Evolutionary conservation across 1,140 invertebrate genomes (phyloP).

Genomic region (Araneus ventricosus): DNA sequence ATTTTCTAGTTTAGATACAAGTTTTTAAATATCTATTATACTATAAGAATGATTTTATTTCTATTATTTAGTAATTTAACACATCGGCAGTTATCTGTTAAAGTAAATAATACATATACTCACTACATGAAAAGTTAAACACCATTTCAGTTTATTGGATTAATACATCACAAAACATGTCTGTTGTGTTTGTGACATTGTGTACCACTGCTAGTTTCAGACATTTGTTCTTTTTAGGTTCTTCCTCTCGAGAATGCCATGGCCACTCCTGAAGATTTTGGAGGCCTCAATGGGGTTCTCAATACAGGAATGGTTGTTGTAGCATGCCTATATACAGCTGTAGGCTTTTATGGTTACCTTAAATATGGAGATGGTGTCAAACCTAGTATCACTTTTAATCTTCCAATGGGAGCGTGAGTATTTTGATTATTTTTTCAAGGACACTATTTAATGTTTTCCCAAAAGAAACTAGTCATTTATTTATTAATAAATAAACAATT

Average conservation of each 20-base stretch:
- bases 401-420: conserved; percentile 88
- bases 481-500: not conserved
- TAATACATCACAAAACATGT: too few relatives aligned
- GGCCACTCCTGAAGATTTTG: conserved; percentile 90
- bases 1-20: too few relatives aligned
- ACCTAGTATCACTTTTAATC: conserved; percentile 92
- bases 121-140: too few relatives aligned
- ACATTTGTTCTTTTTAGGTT: not conserved
- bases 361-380: conserved; percentile 89
- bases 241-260: conserved; percentile 84
- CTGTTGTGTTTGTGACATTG: too few relatives aligned
- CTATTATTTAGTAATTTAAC: too few relatives aligned
- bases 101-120: too few relatives aligned
- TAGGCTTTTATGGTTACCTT: conserved; percentile 95
- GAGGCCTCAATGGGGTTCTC: conserved; percentile 90
- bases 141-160: too few relatives aligned
- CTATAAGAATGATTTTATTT: too few relatives aligned
- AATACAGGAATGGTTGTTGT: conserved; percentile 94
- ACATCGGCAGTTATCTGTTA: too few relatives aligned
- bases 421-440: not conserved
- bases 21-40: too few relatives aligned
- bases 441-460: not conserved
- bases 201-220: not conserved
- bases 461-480: not conserved
- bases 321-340: conserved; percentile 88